These are phyloP conservation scores for Rhizoglyphus robini DNA, from an alignment of 1,140 invertebrate species.

Conservation along the genomic window DNA sequence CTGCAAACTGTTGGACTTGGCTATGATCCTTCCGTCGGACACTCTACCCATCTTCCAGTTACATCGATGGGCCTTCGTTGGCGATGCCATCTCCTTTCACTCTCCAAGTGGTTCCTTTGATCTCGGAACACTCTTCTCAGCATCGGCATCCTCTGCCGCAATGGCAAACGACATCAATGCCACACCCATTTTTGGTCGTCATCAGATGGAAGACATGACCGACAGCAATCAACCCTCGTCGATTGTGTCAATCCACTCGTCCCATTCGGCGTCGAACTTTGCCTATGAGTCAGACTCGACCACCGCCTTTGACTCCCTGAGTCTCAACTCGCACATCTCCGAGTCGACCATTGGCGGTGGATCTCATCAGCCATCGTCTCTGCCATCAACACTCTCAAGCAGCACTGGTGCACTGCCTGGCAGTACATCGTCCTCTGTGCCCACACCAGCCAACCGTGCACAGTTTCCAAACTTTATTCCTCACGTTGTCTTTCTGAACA, in stretches of 20 bases:
- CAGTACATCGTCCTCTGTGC: neutral
- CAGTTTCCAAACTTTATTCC: slow-evolving; percentile 2
- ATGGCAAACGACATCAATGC: neutral
- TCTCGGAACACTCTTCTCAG: slow-evolving; percentile 1
- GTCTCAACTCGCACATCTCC: neutral
- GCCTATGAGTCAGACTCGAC: no score
- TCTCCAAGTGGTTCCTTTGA: neutral
- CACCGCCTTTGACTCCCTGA: neutral
- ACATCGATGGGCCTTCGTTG: slow-evolving; percentile 87
- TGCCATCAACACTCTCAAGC: neutral
- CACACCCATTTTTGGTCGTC: neutral
- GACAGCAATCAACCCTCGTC: neutral
- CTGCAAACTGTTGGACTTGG: slow-evolving; percentile 71
- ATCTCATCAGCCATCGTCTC: neutral
- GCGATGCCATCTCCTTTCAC: neutral
- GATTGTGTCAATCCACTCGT: neutral
- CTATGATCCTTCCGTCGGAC: slow-evolving; percentile 66
- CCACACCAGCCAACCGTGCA: neutral
- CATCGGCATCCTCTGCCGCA: neutral
- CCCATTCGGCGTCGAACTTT: neutral
- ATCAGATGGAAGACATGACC: no score
- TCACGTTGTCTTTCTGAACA: slow-evolving; percentile 4
- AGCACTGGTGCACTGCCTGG: neutral
- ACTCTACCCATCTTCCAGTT: slow-evolving; percentile 81
- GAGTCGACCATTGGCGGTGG: neutral